Evolutionary conservation across 2,888 invertebrate genomes (phyloP), one percentile per base, ranked within the genome.

Genomic region (Rhamphomyia laevipes): DNA sequence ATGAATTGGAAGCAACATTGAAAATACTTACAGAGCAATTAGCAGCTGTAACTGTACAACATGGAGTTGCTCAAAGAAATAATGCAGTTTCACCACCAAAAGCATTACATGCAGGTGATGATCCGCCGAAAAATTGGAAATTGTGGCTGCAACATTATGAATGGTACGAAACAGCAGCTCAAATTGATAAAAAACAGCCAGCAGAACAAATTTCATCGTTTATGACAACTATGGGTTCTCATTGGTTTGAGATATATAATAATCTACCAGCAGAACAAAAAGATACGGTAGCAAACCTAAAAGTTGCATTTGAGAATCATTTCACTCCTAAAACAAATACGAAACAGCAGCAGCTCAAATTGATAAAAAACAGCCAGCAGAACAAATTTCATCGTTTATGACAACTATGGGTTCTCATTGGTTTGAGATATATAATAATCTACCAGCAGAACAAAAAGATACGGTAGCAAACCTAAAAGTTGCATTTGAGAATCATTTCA

Each of bases 271-370:
- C 13, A 31, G 15, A 11, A 21, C 33, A 48, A 48, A 41, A 40
- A 41, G 45, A 43, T 15, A 44, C 48, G n/a, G 43, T 48, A 4
- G 30, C 43, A 37, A 18, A 2, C 7, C 35, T 48, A 6, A 44
- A 35, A 48, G 43, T 3, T 13, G 44, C 38, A 23, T 44, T 48
- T 23, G 38, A 44, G 16, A 17, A 15, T 18, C 17, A 43, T 31
- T 48, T 44, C 13, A 43, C 48, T 43, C 43, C 38, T 11, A 48
- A 48, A 33, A 48, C 48, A 2, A n/a, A n/a, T n/a, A n/a, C n/a
- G n/a, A n/a, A n/a, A n/a, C n/a, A n/a, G n/a, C n/a, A n/a, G n/a
- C n/a, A n/a, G n/a, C n/a, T n/a, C n/a, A n/a, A n/a, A n/a, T n/a
- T n/a, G n/a, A n/a, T n/a, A n/a, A n/a, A n/a, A n/a, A n/a, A n/a